Base-by-base conservation (phyloP, 2,888 invertebrate species). In the Caradrina kadenii region DNA sequence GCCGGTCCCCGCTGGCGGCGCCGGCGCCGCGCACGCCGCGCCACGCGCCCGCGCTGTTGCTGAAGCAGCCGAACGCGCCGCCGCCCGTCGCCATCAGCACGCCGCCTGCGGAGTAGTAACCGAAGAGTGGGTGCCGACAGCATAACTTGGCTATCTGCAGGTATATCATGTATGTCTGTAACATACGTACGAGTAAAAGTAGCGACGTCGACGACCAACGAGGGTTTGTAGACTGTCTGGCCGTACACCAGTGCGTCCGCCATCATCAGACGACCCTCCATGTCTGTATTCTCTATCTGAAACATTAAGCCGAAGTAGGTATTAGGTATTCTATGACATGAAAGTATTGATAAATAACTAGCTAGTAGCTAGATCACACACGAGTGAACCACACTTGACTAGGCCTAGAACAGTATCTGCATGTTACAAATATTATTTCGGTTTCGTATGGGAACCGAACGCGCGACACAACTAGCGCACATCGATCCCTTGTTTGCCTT, bases 211-310 rank as follows among this genome's bases (percentile, higher is more conserved):
- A 98, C 89, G 48, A 98, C 96, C 22, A 97, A 93, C 50, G 95
- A 90, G 0, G 97, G 97, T 58, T 96, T 96, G 89, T 96, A 95
- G 53, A 79, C 66, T 19, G 92, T 87, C 90, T 95, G 97, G 0
- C 98, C 98, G 93, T 98, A 98, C 77, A 97, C 96, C 63, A 98
- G 93, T 42, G 98, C 98, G 95, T 98, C 98, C 0, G 98, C 98
- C 91, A 98, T 92, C 84, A 97, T 96, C 70, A 98, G 96, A 22
- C 98, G 96, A 0, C 98, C 98, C 77, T 98, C 98, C 85, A 97
- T 97, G 91, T 98, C 98, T 0, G 98, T 98, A 84, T 97, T 96
- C 87, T 98, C 97, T 54, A 98, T 91, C 95, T 96, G 93, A 0
- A 65, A 67, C n/a, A n/a, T n/a, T n/a, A n/a, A n/a, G n/a, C n/a